Base-by-base conservation (phyloP, 2,797 vertebrate species). In the Mormyrus proboscirostris region DNA sequence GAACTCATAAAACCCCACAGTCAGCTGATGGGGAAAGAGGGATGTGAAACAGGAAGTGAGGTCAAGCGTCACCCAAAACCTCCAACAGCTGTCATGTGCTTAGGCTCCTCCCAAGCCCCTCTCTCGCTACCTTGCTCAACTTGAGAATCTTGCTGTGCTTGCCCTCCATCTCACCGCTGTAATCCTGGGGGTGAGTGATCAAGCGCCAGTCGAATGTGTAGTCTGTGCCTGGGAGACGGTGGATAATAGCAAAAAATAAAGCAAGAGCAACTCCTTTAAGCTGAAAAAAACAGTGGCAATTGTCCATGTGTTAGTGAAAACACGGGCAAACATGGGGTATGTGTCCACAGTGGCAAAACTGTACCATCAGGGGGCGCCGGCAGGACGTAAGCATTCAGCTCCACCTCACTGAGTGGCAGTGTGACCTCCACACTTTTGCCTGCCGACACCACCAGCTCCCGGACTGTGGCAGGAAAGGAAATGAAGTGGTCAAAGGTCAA, bases 1-100 rank as follows among this genome's bases (percentile, higher is more conserved):
- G 94, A 99, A 99, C 94, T 98, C 97, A 1, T 99, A 99, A 16
- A 99, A 95, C 53, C 99, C 99, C 89, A 97, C 96, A 0, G 99
- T 99, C 57, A 99, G 96, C 99, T 99, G 94, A 89, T 44, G 49
- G 22, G 79, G 50, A 85, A 86, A 79, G 79, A 6, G 38, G 62
- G 29, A 73, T 2, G 33, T 3, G 86, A n/a, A 86, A 33, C 69
- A 90, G 4, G 53, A 51, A 73, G 41, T 86, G 69, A 88, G 62
- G 90, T 22, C 3, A 76, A 25, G 41, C 4, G 2, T 57, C 87
- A 88, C 5, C 3, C 19, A 16, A 9, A 29, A 25, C n/a, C 57
- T 22, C 29, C 14, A 22, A 10, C 29, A 33, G 49, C 50, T 8
- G 22, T 33, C 12, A 55, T 10, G n/a, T 19, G 4, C 49, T 12